These are phyloP conservation scores for Lacerta viridis DNA, from an alignment of 2,797 vertebrate species.

Conservation along the genomic window DNA sequence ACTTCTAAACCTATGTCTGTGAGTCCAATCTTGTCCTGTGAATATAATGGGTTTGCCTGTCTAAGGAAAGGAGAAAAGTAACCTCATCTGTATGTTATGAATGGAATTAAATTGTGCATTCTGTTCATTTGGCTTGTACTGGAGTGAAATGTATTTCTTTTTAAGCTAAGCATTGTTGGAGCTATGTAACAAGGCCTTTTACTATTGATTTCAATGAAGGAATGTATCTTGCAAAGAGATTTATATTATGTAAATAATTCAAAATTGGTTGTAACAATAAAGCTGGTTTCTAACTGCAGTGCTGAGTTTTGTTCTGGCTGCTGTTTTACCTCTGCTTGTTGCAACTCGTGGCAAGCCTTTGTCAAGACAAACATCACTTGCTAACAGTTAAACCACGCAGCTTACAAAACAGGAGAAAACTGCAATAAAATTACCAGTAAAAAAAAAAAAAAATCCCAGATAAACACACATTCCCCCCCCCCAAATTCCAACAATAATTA, in stretches of 20 bases:
- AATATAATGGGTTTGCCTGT: conserved; percentile 64
- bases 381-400: background rate
- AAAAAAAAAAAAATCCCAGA: too few relatives aligned
- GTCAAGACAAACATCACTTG: background rate
- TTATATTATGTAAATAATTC: conserved; percentile 85
- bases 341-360: background rate
- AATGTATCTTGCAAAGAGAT: conserved; percentile 85
- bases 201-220: conserved; percentile 81
- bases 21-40: conserved; percentile 72
- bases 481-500: too few relatives aligned
- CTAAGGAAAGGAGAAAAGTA: conserved; percentile 57
- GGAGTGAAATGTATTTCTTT: conserved; percentile 76
- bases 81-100: conserved; percentile 70
- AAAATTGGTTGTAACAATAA: conserved; percentile 83
- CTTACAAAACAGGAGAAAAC: too few relatives aligned
- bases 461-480: too few relatives aligned
- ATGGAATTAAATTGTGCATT: conserved; percentile 71
- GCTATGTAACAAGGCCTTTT: conserved; percentile 79
- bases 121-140: conserved; percentile 73
- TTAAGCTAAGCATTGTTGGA: conserved; percentile 74
- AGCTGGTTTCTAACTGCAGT: conserved; percentile 79
- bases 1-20: conserved; percentile 67
- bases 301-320: conserved; percentile 42
- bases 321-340: conserved; percentile 4
- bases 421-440: too few relatives aligned